These are phyloP conservation scores for Drosophila ogumai DNA, from an alignment of 1,140 invertebrate species.

Conservation along the genomic window DNA sequence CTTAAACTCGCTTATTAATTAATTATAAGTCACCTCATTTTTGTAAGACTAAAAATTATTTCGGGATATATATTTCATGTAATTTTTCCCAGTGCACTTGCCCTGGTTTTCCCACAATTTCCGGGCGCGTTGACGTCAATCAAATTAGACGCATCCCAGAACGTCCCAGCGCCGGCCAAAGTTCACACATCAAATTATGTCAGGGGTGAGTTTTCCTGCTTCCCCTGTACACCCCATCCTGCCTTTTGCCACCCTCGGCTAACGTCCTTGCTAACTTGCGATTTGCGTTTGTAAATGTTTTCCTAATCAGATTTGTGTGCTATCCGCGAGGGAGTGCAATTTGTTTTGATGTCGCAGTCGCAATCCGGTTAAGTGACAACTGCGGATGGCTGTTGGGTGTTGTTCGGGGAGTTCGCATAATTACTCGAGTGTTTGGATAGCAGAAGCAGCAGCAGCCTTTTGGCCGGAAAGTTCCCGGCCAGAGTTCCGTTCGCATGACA, in stretches of 20 bases:
- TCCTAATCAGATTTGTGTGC: slow-evolving; percentile 77
- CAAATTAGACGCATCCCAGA: slow-evolving; percentile 60
- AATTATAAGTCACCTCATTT: too few relatives aligned
- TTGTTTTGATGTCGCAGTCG: slow-evolving; percentile 75
- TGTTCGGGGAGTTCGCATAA: slow-evolving; percentile 42
- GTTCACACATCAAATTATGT: slow-evolving; percentile 74
- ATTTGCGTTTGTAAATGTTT: slow-evolving; percentile 81
- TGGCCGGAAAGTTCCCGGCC: slow-evolving; percentile 4
- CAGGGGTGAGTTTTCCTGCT: slow-evolving; percentile 38
- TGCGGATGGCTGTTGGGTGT: slow-evolving; percentile 12
- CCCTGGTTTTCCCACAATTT: slow-evolving; percentile 67
- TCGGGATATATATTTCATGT: too few relatives aligned
- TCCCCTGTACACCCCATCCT: neutral
- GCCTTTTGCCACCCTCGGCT: neutral
- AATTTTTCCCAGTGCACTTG: neutral
- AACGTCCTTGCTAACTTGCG: slow-evolving; percentile 66
- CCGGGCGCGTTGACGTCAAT: slow-evolving; percentile 68
- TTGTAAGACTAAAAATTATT: too few relatives aligned
- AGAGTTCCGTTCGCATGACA: slow-evolving; percentile 39
- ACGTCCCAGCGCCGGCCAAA: slow-evolving; percentile 41
- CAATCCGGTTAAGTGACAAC: slow-evolving; percentile 70
- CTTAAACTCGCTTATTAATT: too few relatives aligned
- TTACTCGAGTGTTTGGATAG: slow-evolving; percentile 44
- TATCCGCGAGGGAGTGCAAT: slow-evolving; percentile 71
- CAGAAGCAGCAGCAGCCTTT: slow-evolving; percentile 24